Conservation (phyloP, 2,888 invertebrate species). For the Deilephila porcellus region DNA sequence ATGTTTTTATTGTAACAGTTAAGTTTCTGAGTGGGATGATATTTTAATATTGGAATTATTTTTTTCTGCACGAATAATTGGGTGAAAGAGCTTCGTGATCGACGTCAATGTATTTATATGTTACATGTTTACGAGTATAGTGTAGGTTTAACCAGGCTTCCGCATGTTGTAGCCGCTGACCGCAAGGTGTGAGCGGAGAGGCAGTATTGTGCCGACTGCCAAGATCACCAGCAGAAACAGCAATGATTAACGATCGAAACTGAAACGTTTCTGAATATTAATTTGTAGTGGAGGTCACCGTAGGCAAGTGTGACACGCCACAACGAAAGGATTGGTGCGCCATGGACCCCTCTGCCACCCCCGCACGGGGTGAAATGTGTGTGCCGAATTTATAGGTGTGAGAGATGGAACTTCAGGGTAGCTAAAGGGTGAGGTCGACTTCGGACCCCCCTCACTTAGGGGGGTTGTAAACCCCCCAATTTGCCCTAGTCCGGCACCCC, state of each 20-base stretch:
- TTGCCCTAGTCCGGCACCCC: conserved; percentile 84
- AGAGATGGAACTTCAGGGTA: conserved; percentile 85
- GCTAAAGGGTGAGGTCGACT: conserved; percentile 85
- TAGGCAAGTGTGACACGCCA: conserved; percentile 81
- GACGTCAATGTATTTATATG: background rate
- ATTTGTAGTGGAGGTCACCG: conserved; percentile 83
- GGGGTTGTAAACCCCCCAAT: conserved; percentile 77
- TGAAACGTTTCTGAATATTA: conserved; percentile 84
- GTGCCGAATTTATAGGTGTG: conserved; percentile 85
- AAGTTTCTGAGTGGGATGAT: too few species aligned
- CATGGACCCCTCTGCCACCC: conserved; percentile 67
- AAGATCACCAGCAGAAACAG: conserved; percentile 68
- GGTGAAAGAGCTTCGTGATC: too few species aligned
- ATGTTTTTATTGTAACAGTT: background rate
- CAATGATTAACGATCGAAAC: conserved; percentile 81
- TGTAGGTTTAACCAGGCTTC: background rate
- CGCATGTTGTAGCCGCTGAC: background rate
- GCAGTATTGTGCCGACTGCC: conserved; percentile 45
- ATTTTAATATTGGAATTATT: too few species aligned
- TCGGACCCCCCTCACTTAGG: conserved; percentile 80
- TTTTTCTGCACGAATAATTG: too few species aligned
- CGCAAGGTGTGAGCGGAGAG: conserved; percentile 30
- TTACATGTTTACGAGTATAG: background rate
- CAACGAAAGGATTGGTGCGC: conserved; percentile 82
- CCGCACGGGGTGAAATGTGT: conserved; percentile 80